phyloP scores from a whole-genome alignment of 2,797 vertebrate species.

The Anguilla pacifica region DNA sequence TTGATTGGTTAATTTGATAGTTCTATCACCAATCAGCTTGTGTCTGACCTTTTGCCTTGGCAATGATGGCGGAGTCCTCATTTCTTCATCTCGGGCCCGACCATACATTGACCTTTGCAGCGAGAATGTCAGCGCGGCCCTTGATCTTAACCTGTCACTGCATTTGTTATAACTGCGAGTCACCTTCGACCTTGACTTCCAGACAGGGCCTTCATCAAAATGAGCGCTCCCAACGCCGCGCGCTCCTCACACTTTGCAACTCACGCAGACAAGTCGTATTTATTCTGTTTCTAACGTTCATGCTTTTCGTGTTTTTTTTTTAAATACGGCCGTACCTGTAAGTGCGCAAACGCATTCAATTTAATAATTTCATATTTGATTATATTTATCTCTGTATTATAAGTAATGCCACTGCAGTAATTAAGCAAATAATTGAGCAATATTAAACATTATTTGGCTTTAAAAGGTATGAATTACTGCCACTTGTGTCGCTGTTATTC shows the following conservation, averaged over 20 bases:
- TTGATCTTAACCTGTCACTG: conserved; percentile 89
- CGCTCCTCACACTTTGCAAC: neutral
- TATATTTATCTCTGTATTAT: neutral
- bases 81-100: conserved; percentile 85
- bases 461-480: too few species aligned
- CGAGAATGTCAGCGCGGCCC: conserved; percentile 90
- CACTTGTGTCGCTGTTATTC: too few species aligned
- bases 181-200: conserved; percentile 81
- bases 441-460: too few species aligned
- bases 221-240: conserved; percentile 52
- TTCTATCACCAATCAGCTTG: conserved; percentile 97
- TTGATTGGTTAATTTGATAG: conserved; percentile 98
- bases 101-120: conserved; percentile 92
- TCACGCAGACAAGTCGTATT: neutral
- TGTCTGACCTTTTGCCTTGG: conserved; percentile 95
- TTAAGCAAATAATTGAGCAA: too few species aligned
- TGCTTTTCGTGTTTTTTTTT: conserved; percentile 1
- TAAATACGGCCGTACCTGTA: neutral
- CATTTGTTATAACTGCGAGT: conserved; percentile 83
- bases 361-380: neutral
- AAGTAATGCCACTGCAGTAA: neutral
- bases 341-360: neutral
- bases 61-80: conserved; percentile 90
- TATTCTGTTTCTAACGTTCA: conserved; percentile 4
- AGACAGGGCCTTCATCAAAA: conserved; percentile 57